Base-by-base conservation (phyloP, 2,888 invertebrate genomes). In the Ectemnius cavifrons region DNA sequence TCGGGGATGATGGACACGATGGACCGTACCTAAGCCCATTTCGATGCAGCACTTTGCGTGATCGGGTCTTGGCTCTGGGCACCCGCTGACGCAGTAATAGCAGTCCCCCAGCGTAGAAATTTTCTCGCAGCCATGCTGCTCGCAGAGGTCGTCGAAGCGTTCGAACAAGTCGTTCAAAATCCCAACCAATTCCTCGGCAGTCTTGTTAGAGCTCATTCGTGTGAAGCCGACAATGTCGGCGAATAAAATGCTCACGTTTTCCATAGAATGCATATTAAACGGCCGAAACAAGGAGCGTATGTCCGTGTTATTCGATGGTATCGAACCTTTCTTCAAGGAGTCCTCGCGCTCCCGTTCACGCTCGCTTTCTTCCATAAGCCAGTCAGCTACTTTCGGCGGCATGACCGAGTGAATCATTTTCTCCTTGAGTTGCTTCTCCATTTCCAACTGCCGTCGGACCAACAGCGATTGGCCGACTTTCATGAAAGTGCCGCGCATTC, bases 171-270 rank as follows among this genome's bases (percentile, higher is more conserved):
- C 98, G 91, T 99, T 99, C 71, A 99, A 93, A 87, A 99, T 96
- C 87, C 96, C 97, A 13, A 99, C 99, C 84, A 99, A 92, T 91
- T 98, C 97, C 91, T 98, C 98, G 69, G 99, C 99, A 84, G 96
- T 97, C 92, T 99, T 99, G 85, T 97, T 98, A 81, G 98, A 97
- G 71, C 97, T 97, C 98, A 99, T 99, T 89, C 95, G 96, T 0
- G 99, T 99, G 91, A 99, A 99, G 49, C 99, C 99, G 23, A 98
- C 98, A 87, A 99, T 99, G 90, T 99, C 99, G 37, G 99, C 99
- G 90, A 99, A 99, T 61, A 99, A 92, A 86, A 99, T 99, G 91
- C 97, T 97, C 59, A 99, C 98, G 89, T 98, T 95, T 82, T 97
- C 97, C 97, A 98, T 98, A 70, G 96, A 95, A 90, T 96, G 96